Evolutionary conservation across 2,113 vertebrate genomes (phyloP).

Genomic region (Menidia beryllina): DNA sequence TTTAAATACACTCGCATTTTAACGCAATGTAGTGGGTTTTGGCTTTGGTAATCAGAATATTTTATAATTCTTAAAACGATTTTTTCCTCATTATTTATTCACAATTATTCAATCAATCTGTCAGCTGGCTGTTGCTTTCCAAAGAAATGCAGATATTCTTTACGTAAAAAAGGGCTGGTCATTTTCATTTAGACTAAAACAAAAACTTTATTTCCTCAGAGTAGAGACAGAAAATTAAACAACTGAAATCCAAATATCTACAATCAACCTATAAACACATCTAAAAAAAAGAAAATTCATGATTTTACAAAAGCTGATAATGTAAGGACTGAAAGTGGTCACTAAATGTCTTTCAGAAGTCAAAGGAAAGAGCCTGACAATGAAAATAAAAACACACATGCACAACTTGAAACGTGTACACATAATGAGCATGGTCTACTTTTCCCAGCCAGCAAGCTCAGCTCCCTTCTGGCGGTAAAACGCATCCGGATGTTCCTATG

Average conservation of each 20-base stretch:
- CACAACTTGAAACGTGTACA: not conserved
- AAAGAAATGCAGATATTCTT: too few species aligned
- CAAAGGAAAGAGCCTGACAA: not conserved
- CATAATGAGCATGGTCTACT: not conserved
- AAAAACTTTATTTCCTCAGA: too few species aligned
- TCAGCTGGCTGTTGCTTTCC: too few species aligned
- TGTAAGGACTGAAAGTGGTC: not conserved
- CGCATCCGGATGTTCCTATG: constrained; percentile 11
- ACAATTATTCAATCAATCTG: not conserved
- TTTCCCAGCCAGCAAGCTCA: not conserved
- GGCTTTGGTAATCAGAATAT: not conserved
- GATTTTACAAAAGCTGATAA: not conserved
- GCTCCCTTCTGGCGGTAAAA: not conserved
- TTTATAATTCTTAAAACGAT: not conserved
- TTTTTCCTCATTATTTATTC: not conserved
- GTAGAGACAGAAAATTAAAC: too few species aligned
- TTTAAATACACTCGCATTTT: too few species aligned
- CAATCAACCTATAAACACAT: not conserved
- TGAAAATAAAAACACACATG: not conserved
- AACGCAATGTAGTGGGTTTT: not conserved
- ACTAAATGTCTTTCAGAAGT: not conserved
- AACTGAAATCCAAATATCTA: not conserved
- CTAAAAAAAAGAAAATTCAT: not conserved
- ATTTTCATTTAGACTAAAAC: too few species aligned
- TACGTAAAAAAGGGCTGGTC: too few species aligned